phyloP scores from a whole-genome alignment of 2,113 vertebrate species.

The Atlantisia rogersi region DNA sequence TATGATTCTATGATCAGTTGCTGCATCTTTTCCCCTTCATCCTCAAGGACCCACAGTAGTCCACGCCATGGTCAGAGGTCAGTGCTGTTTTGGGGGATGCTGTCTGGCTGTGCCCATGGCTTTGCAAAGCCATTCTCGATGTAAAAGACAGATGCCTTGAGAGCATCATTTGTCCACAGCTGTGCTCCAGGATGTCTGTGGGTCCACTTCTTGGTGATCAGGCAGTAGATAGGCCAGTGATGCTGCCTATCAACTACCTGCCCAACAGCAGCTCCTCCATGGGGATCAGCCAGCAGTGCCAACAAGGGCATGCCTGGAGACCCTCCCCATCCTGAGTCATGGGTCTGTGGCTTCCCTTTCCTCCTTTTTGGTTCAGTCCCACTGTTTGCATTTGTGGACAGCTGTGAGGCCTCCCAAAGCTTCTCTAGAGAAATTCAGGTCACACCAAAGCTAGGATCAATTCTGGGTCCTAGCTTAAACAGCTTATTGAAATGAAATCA shows the following conservation, averaged over 20 bases:
- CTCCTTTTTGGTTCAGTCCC: neutral
- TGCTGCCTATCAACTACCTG: fast-evolving
- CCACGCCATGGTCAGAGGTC: neutral
- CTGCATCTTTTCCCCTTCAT: neutral
- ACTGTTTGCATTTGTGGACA: neutral
- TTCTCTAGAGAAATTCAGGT: neutral
- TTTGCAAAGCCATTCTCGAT: neutral
- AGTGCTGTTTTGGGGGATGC: neutral
- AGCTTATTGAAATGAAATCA: neutral
- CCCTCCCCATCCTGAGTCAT: neutral
- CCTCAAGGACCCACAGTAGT: neutral
- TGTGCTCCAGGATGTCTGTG: neutral
- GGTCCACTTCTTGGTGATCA: neutral
- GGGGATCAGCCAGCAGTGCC: fast-evolving
- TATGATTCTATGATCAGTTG: neutral
- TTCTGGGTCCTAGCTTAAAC: neutral
- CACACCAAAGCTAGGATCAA: neutral
- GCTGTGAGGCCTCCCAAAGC: neutral
- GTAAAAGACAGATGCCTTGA: neutral
- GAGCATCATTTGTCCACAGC: fast-evolving
- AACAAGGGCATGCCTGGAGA: neutral
- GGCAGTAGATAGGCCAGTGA: too few species aligned
- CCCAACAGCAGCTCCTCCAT: neutral
- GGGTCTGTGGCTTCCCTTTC: neutral
- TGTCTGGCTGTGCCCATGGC: neutral